These are phyloP conservation scores for Myotis yumanensis DNA, from an alignment of 2,113 vertebrate species.

Conservation along the genomic window DNA sequence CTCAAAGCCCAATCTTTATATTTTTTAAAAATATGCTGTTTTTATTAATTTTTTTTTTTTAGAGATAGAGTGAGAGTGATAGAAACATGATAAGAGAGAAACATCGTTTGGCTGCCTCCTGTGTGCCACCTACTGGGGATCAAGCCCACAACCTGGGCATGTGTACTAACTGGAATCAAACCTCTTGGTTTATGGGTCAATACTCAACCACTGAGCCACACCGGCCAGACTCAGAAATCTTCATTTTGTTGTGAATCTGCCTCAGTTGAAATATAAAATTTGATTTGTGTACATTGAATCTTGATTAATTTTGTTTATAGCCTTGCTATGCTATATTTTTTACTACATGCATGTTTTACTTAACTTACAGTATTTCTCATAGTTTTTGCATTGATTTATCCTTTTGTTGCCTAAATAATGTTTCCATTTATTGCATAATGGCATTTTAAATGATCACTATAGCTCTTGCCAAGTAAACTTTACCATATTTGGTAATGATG, in stretches of 20 bases:
- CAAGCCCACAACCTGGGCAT: too few species aligned
- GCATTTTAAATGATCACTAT: not conserved
- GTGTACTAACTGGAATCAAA: too few species aligned
- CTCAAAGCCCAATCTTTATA: not conserved
- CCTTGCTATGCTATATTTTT: not conserved
- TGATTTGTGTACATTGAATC: not conserved
- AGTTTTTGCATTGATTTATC: slow-evolving; percentile 17
- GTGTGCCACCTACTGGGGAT: too few species aligned
- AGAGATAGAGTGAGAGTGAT: too few species aligned
- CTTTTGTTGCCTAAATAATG: not conserved
- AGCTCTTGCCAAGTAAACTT: slow-evolving; percentile 27
- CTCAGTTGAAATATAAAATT: not conserved
- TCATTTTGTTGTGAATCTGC: not conserved
- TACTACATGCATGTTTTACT: not conserved
- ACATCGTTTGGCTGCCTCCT: too few species aligned
- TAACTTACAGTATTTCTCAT: not conserved
- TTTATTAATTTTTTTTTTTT: too few species aligned
- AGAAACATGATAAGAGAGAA: too few species aligned
- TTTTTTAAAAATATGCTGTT: not conserved
- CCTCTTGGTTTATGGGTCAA: too few species aligned
- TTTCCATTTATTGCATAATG: slow-evolving; percentile 20
- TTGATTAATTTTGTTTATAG: not conserved
- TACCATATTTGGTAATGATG: not conserved
- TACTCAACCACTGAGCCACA: too few species aligned
- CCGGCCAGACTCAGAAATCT: not conserved